A percentile compares a stretch with the other conserved stretches of the same genome.
Evolutionary conservation across 2,888 invertebrate species (phyloP).

Genomic region (Oligia latruncula): DNA sequence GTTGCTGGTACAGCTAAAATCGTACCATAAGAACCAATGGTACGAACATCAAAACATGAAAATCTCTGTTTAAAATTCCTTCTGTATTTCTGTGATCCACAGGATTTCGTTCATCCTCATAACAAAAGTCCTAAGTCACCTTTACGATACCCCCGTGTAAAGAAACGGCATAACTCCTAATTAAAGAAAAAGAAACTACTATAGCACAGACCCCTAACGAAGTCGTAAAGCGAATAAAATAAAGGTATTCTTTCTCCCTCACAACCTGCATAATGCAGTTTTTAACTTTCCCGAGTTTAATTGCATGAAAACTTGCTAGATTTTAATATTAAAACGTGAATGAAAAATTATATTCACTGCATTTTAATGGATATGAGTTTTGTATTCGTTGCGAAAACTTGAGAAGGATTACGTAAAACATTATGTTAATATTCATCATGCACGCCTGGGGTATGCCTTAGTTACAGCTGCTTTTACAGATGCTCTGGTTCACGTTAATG

Average conservation of each 20-base stretch:
- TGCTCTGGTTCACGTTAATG: background rate
- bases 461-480: background rate
- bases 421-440: slow-evolving; percentile 21
- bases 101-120: background rate
- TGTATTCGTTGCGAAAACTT: slow-evolving; percentile 18
- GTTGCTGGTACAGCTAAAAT: background rate
- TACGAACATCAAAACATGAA: background rate
- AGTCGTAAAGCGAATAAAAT: slow-evolving; percentile 45
- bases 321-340: slow-evolving; percentile 49
- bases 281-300: slow-evolving; percentile 59
- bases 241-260: slow-evolving; percentile 41
- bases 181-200: slow-evolving; percentile 37
- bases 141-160: slow-evolving; percentile 14
- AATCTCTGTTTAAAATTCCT: background rate
- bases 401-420: slow-evolving; percentile 16
- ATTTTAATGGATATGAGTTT: slow-evolving; percentile 45
- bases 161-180: slow-evolving; percentile 28
- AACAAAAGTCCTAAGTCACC: slow-evolving; percentile 1
- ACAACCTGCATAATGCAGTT: slow-evolving; percentile 58
- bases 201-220: slow-evolving; percentile 38
- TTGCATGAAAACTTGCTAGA: slow-evolving; percentile 55
- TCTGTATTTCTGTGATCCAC: background rate
- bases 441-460: background rate
- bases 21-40: too few relatives aligned
- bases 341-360: slow-evolving; percentile 45